Evolutionary conservation across 2,797 vertebrate species (phyloP), one percentile per base, ranked within the genome.

Genomic region (Rhadinocentrus ornatus): DNA sequence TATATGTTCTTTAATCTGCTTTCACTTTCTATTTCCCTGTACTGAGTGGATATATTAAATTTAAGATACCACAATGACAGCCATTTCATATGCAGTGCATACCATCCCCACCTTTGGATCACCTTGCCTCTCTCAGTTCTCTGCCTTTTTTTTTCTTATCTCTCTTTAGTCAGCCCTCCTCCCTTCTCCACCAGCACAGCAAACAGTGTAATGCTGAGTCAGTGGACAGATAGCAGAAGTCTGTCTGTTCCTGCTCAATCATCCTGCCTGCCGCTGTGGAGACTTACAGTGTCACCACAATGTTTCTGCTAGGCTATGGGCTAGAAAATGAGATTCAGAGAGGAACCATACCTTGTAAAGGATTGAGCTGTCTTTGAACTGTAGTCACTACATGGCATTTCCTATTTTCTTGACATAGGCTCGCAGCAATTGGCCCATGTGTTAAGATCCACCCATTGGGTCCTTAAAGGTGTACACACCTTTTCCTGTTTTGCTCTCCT

Each of bases 401-500:
- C 93, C 94, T 93, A 89, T 91, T 90, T 87, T 88, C 66, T 77
- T 66, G 58, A 67, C 77, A 69, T 69, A 31, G 62, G 54, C 70
- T 82, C 53, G 29, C 77, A 63, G 75, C 86, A 64, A 93, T 92
- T 94, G 93, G 94, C 73, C 75, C 55, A 72, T 73, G 64, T 57
- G 20, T 31, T 62, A 50, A 82, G 84, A 68, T 48, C 89, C 82
- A 7, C 92, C 91, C 86, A 76, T 71, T 53, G 26, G 37, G 26
- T 26, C 78, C 86, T 91, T 91, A 91, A 94, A 95, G 93, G 81
- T 82, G 80, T 84, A 94, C 68, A 83, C 75, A 86, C 80, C 62
- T 74, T 57, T 71, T 69, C 22, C 10, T 59, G 46, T 15, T 57
- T 50, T 48, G 16, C 15, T 16, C 2, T n/a, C 34, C 15, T 16